Evolutionary conservation across 2,888 invertebrate genomes (phyloP).

Genomic region (Hetaerina titia): DNA sequence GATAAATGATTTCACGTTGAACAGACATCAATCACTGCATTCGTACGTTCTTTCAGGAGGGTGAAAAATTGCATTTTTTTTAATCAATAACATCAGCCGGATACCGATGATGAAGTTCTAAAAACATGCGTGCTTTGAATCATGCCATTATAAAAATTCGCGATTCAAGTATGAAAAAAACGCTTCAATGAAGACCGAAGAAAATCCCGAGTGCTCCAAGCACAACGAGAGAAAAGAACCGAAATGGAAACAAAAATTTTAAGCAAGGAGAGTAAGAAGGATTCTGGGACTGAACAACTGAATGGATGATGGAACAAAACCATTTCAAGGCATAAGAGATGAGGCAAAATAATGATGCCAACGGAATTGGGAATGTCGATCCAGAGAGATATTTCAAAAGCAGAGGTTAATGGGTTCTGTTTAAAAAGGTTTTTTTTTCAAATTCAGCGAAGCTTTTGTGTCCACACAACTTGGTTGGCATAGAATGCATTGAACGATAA

Average conservation of each 20-base stretch:
- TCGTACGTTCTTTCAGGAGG: too few species aligned
- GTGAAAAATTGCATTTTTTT: too few species aligned
- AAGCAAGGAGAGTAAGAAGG: background rate
- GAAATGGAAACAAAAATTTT: background rate
- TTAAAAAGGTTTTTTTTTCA: background rate
- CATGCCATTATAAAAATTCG: too few species aligned
- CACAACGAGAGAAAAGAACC: background rate
- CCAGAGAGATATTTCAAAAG: background rate
- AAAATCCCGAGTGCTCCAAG: background rate
- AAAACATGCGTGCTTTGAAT: too few species aligned
- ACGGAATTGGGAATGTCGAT: background rate
- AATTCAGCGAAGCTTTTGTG: background rate
- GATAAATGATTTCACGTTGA: too few species aligned
- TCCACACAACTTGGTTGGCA: background rate
- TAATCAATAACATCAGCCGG: too few species aligned
- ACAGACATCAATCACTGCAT: too few species aligned
- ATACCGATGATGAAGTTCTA: too few species aligned
- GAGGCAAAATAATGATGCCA: conserved; percentile 11
- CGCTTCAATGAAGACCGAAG: background rate
- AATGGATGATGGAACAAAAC: conserved; percentile 21
- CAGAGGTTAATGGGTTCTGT: background rate
- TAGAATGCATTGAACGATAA: background rate
- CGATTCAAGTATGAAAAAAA: background rate
- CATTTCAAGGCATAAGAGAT: background rate
- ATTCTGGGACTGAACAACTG: conserved; percentile 23